These are phyloP conservation scores for Vireo altiloquus DNA, from an alignment of 2,113 vertebrate species.

Conservation along the genomic window DNA sequence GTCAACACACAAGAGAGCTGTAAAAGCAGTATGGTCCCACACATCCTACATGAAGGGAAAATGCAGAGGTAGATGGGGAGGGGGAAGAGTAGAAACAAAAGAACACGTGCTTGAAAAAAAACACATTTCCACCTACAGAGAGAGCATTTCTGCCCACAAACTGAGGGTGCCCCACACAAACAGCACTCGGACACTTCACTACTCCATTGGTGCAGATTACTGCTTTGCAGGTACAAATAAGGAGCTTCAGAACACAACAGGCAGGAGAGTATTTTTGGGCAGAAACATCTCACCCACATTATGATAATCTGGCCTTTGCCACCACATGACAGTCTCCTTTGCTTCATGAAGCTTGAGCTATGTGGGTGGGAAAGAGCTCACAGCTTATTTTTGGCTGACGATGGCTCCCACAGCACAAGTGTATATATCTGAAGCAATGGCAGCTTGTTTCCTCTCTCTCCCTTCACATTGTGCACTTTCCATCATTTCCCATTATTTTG, in stretches of 20 bases:
- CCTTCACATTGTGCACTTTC: neutral
- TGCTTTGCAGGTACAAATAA: neutral
- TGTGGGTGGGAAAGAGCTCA: slow-evolving; percentile 7
- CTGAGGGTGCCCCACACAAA: neutral
- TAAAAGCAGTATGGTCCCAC: neutral
- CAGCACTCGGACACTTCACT: neutral
- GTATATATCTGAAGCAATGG: neutral
- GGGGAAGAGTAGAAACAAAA: neutral
- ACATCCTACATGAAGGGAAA: neutral
- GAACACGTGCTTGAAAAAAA: neutral
- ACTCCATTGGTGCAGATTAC: neutral
- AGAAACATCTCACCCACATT: slow-evolving; percentile 26
- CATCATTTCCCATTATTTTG: neutral
- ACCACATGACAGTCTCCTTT: slow-evolving; percentile 11
- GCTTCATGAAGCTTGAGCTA: neutral
- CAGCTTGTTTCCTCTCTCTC: neutral
- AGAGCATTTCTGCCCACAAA: neutral
- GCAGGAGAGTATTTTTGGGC: neutral
- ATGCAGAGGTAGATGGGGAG: neutral
- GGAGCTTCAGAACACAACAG: neutral
- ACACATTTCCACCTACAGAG: neutral
- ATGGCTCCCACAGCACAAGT: neutral
- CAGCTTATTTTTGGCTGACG: neutral
- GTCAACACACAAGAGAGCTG: neutral
- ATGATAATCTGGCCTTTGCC: slow-evolving; percentile 37